These are phyloP conservation scores for Scaptomyza flava DNA, from an alignment of 2,888 invertebrate genomes.

Conservation along the genomic window DNA sequence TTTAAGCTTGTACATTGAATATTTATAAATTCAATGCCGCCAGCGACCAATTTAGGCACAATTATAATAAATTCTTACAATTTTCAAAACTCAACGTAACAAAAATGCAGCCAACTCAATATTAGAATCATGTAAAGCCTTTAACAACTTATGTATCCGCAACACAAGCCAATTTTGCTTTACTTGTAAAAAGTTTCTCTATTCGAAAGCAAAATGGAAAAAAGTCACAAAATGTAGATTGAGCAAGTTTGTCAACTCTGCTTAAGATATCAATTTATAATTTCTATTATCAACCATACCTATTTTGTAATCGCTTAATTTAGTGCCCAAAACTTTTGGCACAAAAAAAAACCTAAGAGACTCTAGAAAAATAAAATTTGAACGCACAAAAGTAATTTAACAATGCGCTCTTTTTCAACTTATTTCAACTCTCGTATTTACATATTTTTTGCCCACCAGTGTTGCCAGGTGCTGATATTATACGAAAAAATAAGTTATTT, in stretches of 20 bases:
- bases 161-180: too few species aligned
- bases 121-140: too few species aligned
- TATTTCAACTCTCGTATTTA: neutral
- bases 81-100: too few species aligned
- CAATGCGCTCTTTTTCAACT: slow-evolving; percentile 44
- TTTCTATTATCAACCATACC: slow-evolving; percentile 64
- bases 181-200: too few species aligned
- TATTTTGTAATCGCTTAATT: slow-evolving; percentile 76
- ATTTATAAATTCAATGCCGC: too few species aligned
- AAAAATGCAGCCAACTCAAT: too few species aligned
- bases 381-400: slow-evolving; percentile 68
- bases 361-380: slow-evolving; percentile 24
- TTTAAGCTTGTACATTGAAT: neutral
- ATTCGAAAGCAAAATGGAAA: neutral
- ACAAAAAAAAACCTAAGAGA: slow-evolving; percentile 49
- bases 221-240: neutral
- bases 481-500: too few species aligned
- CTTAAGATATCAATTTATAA: slow-evolving; percentile 60
- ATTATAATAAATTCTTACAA: too few species aligned
- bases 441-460: neutral
- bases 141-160: too few species aligned
- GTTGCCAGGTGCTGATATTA: too few species aligned
- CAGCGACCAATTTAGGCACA: too few species aligned
- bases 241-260: slow-evolving; percentile 21
- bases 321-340: slow-evolving; percentile 63